Base-by-base conservation (phyloP, 1,140 invertebrate species). In the Aphelenchoides fujianensis region DNA sequence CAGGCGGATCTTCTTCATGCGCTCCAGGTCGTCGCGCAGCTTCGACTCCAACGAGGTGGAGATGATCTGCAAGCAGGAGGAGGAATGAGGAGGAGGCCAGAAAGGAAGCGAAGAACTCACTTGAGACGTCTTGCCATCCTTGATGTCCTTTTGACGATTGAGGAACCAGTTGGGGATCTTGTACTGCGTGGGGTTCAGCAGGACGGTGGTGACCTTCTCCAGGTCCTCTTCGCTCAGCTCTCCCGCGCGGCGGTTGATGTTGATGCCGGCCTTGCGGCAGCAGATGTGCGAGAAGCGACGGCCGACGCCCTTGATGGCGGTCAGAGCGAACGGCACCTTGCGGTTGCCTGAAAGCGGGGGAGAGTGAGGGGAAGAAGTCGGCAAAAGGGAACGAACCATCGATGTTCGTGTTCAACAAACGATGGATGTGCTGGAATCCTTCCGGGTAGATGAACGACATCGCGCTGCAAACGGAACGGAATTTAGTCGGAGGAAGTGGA, bases 101-200 rank as follows among this genome's bases (percentile, higher is more conserved):
- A 69, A 16, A 70, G 27, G n/a, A 71, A 70, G 16, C 23, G 16
- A 3, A 36, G 19, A 77, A 27, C 76, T 79, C 85, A 92, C 90
- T 88, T 98, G 96, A 69, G 89, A 91, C 87, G 92, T 96, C 89
- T 97, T 98, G 78, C 96, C 95, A 88, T 98, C 96, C 84, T 97
- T 93, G 85, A 97, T 93, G 86, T 99, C 96, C 86, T 97, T 98
- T 86, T 98, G 96, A 88, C 96, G 95, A 85, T 98, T 98, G 41
- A 98, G 88, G 87, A 98, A 98, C 95, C 95, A 99, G 84, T 97
- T 92, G 3, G 96, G 96, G 80, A 99, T 98, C 88, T 98, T 98
- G 88, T 98, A 98, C 85, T 98, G 94, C 48, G 94, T 89, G 32
- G 96, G 96, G 85, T 97, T 97, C 1, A 90, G 89, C 91, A 98